Conservation (phyloP, 2,113 vertebrate genomes). For the Cheirogaleus medius region DNA sequence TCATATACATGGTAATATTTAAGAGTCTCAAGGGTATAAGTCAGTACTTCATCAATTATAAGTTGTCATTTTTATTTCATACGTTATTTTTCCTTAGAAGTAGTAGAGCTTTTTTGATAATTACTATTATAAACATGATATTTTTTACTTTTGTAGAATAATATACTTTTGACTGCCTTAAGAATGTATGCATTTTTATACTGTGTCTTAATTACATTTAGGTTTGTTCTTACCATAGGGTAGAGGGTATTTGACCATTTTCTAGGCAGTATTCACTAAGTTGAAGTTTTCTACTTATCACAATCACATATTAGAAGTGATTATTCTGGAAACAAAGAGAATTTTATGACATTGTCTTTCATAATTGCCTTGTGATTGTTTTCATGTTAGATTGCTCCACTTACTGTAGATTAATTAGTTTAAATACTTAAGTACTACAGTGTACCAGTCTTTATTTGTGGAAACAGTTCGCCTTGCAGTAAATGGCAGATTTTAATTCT, state of each 20-base stretch:
- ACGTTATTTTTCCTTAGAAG: slow-evolving; percentile 11
- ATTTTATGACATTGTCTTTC: neutral
- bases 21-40: neutral
- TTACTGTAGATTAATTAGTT: neutral
- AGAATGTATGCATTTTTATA: neutral
- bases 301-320: neutral
- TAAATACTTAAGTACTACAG: neutral
- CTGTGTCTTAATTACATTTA: neutral
- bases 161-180: neutral
- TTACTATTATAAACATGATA: neutral
- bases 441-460: neutral
- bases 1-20: neutral
- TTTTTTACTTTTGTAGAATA: neutral
- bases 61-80: neutral
- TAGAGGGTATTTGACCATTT: neutral
- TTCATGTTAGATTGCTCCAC: neutral
- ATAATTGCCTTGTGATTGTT: neutral
- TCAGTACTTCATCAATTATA: neutral
- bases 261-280: neutral
- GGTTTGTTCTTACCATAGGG: neutral
- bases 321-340: neutral
- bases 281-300: neutral
- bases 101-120: neutral
- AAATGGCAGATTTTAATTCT: slow-evolving; percentile 25
- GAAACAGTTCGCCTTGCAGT: neutral